phyloP scores from a whole-genome alignment of 2,113 vertebrate genomes.

The Pelecanus crispus region DNA sequence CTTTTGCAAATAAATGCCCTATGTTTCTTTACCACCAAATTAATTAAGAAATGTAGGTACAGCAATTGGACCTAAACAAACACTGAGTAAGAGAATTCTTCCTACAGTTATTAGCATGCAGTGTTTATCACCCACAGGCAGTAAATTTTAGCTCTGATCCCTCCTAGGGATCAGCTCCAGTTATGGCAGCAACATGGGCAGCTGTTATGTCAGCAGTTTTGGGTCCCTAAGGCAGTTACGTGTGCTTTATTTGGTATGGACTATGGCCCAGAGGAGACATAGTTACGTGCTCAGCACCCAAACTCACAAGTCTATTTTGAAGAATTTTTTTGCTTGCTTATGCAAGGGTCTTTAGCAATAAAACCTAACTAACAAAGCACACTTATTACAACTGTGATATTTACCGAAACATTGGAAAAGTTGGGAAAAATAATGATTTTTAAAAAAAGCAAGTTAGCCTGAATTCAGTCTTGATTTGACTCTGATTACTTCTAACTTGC shows the following conservation, averaged over 20 bases:
- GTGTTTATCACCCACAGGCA: too few relatives aligned
- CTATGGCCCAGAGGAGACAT: not conserved
- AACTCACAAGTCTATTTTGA: not conserved
- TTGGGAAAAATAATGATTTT: not conserved
- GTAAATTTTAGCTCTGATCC: not conserved
- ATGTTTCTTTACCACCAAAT: not conserved
- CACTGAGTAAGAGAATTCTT: not conserved
- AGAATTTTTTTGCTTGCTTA: not conserved
- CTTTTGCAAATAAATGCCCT: not conserved
- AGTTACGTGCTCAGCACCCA: not conserved
- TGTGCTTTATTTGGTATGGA: not conserved
- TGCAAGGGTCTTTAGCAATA: not conserved
- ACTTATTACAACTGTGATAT: not conserved
- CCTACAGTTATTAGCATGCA: not conserved
- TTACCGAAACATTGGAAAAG: not conserved
- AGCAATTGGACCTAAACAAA: not conserved
- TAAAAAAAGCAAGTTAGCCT: not conserved
- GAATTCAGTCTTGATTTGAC: not conserved
- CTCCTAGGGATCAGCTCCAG: not conserved
- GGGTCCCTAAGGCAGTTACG: rapidly evolving
- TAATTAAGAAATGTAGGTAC: not conserved
- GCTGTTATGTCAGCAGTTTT: not conserved
- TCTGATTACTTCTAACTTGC: not conserved
- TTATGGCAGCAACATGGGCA: not conserved
- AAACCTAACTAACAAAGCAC: not conserved